phyloP scores from a whole-genome alignment of 2,797 vertebrate genomes.

The Labroides dimidiatus region DNA sequence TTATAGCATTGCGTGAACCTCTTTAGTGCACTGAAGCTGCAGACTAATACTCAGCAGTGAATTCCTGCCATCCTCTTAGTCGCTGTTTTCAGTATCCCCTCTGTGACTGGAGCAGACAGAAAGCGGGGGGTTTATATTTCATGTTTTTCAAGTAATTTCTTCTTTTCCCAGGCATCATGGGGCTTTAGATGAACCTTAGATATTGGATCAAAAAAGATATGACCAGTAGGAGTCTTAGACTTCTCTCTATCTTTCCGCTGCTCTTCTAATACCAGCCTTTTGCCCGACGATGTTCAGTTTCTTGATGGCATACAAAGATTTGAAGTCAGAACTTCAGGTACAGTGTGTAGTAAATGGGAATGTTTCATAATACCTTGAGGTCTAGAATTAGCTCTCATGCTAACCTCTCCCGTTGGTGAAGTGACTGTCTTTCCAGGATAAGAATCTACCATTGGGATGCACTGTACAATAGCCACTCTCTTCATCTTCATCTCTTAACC shows the following conservation, averaged over 20 bases:
- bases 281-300: too few relatives aligned
- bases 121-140: not conserved
- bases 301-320: too few relatives aligned
- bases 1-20: slow-evolving; percentile 40
- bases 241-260: not conserved
- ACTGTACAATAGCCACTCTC: too few relatives aligned
- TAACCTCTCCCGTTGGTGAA: too few relatives aligned
- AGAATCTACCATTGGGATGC: too few relatives aligned
- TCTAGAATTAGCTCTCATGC: too few relatives aligned
- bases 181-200: not conserved
- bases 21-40: slow-evolving; percentile 28
- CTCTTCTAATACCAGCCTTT: not conserved
- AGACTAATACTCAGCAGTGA: slow-evolving; percentile 18
- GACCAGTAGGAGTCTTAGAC: not conserved
- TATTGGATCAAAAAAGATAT: not conserved
- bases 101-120: not conserved
- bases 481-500: too few relatives aligned
- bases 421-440: too few relatives aligned
- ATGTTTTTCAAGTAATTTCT: not conserved
- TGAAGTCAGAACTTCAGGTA: too few relatives aligned
- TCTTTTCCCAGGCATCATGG: not conserved
- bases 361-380: too few relatives aligned
- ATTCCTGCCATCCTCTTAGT: slow-evolving; percentile 36
- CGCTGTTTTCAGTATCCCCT: slow-evolving; percentile 3
- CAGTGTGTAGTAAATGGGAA: too few relatives aligned